A percentile compares a stretch with the other conserved stretches of the same genome.
Conservation (phyloP, 2,113 vertebrate species). For the Heterotis niloticus region DNA sequence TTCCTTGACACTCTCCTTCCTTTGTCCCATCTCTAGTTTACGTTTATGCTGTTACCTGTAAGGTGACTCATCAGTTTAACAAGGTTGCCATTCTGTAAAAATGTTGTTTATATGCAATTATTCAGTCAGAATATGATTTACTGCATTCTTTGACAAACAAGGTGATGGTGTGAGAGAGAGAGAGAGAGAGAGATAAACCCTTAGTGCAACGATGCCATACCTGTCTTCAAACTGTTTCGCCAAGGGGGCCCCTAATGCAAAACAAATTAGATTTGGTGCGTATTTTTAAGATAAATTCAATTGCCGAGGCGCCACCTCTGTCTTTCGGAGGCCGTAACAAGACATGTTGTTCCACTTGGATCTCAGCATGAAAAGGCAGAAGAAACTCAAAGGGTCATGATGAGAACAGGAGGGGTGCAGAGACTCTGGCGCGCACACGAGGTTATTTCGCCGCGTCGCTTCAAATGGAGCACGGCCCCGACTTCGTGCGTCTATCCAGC, state of each 20-base stretch:
- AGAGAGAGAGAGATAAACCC: slow-evolving; percentile 67
- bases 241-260: slow-evolving; percentile 89
- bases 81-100: slow-evolving; percentile 38
- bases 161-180: slow-evolving; percentile 72
- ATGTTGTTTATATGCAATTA: slow-evolving; percentile 62
- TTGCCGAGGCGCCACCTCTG: slow-evolving; percentile 85
- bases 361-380: slow-evolving; percentile 53
- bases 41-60: slow-evolving; percentile 72
- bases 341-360: slow-evolving; percentile 69
- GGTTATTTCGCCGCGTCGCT: slow-evolving; percentile 49
- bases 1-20: neutral
- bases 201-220: slow-evolving; percentile 74
- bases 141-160: slow-evolving; percentile 74
- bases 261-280: slow-evolving; percentile 92
- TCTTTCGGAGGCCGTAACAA: slow-evolving; percentile 68
- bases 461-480: neutral
- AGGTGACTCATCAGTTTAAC: slow-evolving; percentile 68
- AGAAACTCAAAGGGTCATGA: slow-evolving; percentile 64
- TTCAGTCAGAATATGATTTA: slow-evolving; percentile 64
- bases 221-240: slow-evolving; percentile 77
- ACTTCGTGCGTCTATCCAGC: neutral
- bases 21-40: slow-evolving; percentile 52
- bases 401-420: slow-evolving; percentile 30
- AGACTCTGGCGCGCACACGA: slow-evolving; percentile 34
- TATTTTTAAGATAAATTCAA: slow-evolving; percentile 98